A percentile compares a stretch with the other conserved stretches of the same genome.
These are phyloP conservation scores for Hirudinaria manillensis DNA, from an alignment of 2,888 invertebrate genomes.

Conservation along the genomic window DNA sequence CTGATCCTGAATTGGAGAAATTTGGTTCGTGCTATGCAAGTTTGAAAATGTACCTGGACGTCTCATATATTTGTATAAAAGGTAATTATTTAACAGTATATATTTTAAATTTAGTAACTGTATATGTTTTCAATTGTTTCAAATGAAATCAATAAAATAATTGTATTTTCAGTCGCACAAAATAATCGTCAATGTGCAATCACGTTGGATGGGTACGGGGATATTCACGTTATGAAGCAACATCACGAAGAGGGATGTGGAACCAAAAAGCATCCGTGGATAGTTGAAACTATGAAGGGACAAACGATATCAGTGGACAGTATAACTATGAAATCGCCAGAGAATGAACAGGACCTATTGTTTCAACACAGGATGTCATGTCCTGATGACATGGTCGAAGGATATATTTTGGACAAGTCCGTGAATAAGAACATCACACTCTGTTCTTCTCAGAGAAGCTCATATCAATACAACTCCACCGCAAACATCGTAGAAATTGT, in stretches of 20 bases:
- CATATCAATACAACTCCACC: too few relatives aligned
- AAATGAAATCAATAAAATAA: constrained; percentile 5
- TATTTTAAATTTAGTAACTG: neutral
- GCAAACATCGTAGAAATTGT: too few relatives aligned
- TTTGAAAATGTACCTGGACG: constrained; percentile 29
- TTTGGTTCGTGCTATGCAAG: constrained; percentile 21
- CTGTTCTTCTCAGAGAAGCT: too few relatives aligned
- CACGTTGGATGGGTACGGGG: neutral
- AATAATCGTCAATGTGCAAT: constrained; percentile 10
- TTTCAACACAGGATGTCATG: neutral
- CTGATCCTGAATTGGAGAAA: constrained; percentile 20
- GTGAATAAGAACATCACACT: too few relatives aligned
- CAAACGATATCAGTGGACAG: neutral
- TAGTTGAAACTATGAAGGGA: constrained; percentile 19
- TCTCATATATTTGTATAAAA: constrained; percentile 27
- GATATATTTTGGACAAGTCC: neutral
- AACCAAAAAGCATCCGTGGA: neutral
- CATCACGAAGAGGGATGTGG: neutral
- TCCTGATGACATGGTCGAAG: neutral
- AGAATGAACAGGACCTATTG: neutral
- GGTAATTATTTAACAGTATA: constrained; percentile 13
- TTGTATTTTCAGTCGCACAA: constrained; percentile 17
- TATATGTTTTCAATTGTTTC: neutral
- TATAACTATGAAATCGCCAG: neutral
- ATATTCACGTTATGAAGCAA: neutral